Evolutionary conservation across 2,113 vertebrate genomes (phyloP).

Genomic region (Odocoileus hemionus): DNA sequence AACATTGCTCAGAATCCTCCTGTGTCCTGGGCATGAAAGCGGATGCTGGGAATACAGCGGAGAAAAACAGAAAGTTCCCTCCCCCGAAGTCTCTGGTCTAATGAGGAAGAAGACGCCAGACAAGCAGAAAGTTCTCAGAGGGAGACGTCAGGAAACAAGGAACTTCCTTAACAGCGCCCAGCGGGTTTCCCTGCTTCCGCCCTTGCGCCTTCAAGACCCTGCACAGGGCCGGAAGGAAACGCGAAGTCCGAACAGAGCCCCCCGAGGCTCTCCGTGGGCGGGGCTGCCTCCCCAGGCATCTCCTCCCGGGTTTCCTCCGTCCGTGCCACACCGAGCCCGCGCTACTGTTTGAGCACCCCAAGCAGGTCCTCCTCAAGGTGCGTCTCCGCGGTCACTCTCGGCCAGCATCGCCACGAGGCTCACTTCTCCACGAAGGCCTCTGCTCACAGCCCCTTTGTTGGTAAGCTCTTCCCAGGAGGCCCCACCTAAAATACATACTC

Average conservation of each 20-base stretch:
- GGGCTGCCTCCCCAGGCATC: background rate
- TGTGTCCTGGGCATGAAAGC: too few relatives aligned
- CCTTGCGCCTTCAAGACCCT: background rate
- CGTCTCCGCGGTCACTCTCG: background rate
- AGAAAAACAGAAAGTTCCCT: background rate
- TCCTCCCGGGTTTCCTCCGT: fast-evolving
- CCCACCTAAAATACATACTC: background rate
- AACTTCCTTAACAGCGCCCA: fast-evolving
- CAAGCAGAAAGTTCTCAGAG: background rate
- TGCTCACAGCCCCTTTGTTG: background rate
- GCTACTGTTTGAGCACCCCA: background rate
- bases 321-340: fast-evolving
- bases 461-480: background rate
- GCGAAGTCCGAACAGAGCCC: background rate
- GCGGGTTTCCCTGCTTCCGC: background rate
- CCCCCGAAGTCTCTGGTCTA: background rate
- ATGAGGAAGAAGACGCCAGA: background rate
- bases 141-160: background rate
- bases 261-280: background rate
- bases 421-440: background rate
- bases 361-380: too few relatives aligned
- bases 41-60: background rate
- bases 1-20: background rate
- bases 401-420: background rate
- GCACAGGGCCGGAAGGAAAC: background rate